Conservation (phyloP, 2,888 invertebrate genomes). For the Ischnura elegans region DNA sequence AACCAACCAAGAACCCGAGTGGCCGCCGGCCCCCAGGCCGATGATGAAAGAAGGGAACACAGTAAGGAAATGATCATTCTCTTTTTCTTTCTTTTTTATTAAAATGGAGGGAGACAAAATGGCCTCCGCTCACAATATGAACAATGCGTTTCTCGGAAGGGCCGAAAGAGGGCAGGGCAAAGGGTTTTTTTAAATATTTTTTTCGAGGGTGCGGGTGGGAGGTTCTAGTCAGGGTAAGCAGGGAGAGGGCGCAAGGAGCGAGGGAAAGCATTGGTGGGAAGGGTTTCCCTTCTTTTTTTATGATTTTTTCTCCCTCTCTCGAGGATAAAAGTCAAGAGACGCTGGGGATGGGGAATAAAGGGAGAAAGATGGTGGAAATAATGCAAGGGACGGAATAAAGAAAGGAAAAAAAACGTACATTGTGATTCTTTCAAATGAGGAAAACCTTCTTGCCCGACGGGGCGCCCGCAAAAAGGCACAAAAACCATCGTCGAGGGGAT, state of each 20-base stretch:
- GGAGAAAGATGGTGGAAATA: background rate
- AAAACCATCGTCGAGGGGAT: background rate
- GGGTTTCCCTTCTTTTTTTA: no score
- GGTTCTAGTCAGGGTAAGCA: background rate
- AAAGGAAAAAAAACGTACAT: background rate
- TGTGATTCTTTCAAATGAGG: background rate
- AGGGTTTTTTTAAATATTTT: background rate
- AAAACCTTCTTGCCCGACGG: background rate
- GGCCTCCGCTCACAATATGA: background rate
- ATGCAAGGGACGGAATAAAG: background rate
- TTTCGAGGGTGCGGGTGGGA: background rate
- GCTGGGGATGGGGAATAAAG: background rate
- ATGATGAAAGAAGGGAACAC: constrained; percentile 41
- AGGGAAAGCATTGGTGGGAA: no score
- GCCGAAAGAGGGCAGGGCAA: background rate
- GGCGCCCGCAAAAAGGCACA: background rate
- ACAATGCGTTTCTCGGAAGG: constrained; percentile 46
- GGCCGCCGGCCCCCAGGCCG: background rate
- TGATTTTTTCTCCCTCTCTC: no score
- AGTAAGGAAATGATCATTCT: background rate
- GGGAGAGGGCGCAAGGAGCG: background rate
- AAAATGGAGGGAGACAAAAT: constrained; percentile 40
- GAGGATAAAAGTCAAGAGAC: no score
- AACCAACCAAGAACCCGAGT: constrained; percentile 50
- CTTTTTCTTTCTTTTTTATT: background rate